Conservation (phyloP, 2,797 vertebrate species). For the Halcyon badia region DNA sequence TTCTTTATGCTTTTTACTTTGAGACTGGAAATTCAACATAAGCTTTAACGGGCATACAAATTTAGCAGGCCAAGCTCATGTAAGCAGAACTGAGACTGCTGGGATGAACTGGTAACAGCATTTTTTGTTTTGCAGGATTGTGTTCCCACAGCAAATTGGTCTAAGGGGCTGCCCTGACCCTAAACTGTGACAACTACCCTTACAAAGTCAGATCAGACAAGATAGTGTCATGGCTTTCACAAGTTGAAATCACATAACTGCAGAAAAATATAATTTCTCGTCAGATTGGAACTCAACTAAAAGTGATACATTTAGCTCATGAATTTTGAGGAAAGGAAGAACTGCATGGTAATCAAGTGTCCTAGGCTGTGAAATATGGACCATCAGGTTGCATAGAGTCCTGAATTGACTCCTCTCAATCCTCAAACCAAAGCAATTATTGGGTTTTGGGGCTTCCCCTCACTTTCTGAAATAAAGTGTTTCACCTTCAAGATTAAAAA, state of each 20-base stretch:
- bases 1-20: background rate
- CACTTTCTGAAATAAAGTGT: background rate
- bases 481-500: background rate
- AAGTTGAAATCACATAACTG: background rate
- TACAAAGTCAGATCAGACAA: background rate
- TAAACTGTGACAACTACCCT: background rate
- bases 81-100: background rate
- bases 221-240: background rate
- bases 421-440: background rate
- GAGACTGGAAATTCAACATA: background rate
- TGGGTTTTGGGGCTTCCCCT: rapidly evolving
- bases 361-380: background rate
- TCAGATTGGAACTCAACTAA: background rate
- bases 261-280: background rate
- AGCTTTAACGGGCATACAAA: background rate
- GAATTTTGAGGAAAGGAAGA: background rate
- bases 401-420: background rate
- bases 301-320: background rate
- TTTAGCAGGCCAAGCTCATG: background rate
- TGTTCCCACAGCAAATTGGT: background rate
- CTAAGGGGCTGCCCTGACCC: no score
- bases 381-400: background rate
- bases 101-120: background rate
- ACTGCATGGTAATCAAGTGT: background rate
- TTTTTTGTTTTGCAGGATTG: background rate